These are phyloP conservation scores for Pitta sordida DNA, from an alignment of 2,113 vertebrate species.

Conservation along the genomic window DNA sequence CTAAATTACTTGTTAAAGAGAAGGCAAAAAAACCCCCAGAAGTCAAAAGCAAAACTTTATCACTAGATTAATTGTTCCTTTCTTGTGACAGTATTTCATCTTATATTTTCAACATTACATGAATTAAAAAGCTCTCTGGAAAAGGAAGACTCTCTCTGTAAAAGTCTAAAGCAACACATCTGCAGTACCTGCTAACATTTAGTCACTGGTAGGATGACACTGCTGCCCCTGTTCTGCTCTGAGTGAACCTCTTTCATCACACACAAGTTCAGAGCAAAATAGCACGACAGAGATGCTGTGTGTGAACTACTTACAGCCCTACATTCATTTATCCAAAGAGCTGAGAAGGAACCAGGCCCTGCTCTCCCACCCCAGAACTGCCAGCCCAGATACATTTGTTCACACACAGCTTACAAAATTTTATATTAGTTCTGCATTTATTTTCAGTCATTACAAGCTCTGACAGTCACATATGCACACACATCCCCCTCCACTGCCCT, in stretches of 20 bases:
- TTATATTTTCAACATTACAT: not conserved
- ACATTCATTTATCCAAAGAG: not conserved
- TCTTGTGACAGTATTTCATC: not conserved
- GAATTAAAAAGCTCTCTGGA: not conserved
- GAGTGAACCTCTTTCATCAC: not conserved
- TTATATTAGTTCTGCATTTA: not conserved
- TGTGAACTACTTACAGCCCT: not conserved
- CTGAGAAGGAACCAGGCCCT: not conserved
- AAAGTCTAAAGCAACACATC: not conserved
- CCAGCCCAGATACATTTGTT: not conserved
- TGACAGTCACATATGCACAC: not conserved
- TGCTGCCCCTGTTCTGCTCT: not conserved
- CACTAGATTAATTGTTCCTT: not conserved
- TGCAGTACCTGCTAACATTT: not conserved
- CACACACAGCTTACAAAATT: not conserved
- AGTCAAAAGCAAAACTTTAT: not conserved
- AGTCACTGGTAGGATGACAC: not conserved
- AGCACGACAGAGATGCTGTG: not conserved
- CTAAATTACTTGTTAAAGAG: not conserved
- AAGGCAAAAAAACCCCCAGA: not conserved
- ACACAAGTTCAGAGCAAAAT: not conserved
- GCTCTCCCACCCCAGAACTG: not conserved
- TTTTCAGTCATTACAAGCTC: not conserved
- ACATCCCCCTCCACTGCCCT: accelerated
- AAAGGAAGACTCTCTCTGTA: not conserved